These are phyloP conservation scores for Teleopsis dalmanni DNA, from an alignment of 1,140 invertebrate species.

Conservation along the genomic window DNA sequence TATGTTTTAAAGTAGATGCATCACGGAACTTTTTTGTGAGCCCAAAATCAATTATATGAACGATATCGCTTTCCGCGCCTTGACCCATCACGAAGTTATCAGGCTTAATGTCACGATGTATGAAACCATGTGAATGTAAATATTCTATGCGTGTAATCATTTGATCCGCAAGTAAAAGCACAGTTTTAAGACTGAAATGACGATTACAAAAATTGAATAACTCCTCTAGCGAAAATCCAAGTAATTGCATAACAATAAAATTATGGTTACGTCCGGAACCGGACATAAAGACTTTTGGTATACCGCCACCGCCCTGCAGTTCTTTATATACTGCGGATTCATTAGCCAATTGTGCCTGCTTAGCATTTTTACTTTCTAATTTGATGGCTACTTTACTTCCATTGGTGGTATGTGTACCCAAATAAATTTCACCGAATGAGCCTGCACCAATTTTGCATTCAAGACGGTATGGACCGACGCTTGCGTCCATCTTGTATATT, in stretches of 20 bases:
- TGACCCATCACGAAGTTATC: constrained; percentile 99
- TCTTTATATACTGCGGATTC: constrained; percentile 98
- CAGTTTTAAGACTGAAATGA: constrained; percentile 95
- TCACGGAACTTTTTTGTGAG: constrained; percentile 97
- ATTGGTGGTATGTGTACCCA: constrained; percentile 94
- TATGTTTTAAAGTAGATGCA: constrained; percentile 84
- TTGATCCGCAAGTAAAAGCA: constrained; percentile 94
- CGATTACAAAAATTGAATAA: constrained; percentile 97
- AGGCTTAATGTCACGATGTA: constrained; percentile 96
- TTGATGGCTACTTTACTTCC: constrained; percentile 99
- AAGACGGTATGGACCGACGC: constrained; percentile 82
- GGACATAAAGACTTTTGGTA: constrained; percentile 96
- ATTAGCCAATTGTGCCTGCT: constrained; percentile 97
- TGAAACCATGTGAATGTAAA: constrained; percentile 95
- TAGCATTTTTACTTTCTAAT: constrained; percentile 97
- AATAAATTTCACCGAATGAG: constrained; percentile 97
- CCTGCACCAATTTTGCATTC: constrained; percentile 97
- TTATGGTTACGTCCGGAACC: constrained; percentile 97
- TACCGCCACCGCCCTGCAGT: constrained; percentile 96
- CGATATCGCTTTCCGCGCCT: constrained; percentile 88
- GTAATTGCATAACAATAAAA: constrained; percentile 98
- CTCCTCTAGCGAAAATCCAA: constrained; percentile 96
- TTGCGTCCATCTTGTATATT: too few species aligned
- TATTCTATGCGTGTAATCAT: constrained; percentile 95
- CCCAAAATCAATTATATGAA: constrained; percentile 99